Evolutionary conservation across 2,888 invertebrate genomes (phyloP), one percentile per base, ranked within the genome.

Genomic region (Leptopilina myrica): DNA sequence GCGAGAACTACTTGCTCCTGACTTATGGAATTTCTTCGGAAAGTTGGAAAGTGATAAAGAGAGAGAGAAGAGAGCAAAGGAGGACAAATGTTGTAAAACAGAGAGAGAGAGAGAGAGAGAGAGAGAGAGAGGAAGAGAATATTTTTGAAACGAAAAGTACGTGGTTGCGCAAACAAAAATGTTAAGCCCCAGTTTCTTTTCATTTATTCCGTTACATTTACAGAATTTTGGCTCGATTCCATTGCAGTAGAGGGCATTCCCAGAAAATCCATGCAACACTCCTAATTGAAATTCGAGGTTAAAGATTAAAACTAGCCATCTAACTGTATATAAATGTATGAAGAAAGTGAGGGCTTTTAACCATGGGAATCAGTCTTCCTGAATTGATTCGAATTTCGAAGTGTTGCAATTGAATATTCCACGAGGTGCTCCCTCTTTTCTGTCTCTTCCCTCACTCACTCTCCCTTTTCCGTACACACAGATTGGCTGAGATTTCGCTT

Each of bases 251-350:
- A 69, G 75, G 77, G 67, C 49, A 11, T 49, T 77, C 66, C 33
- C 78, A 79, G 79, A 79, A 79, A 79, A 82, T 81, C 77, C 79
- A 79, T 79, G 79, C 75, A 82, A 82, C 76, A 77, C 69, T 79
- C 33, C 81, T 82, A 82, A 82, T 82, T 82, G 82, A 81, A 82
- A 81, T 82, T 81, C 79, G 82, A 79, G 82, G 80, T 77, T 75
- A 78, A 77, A 73, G 73, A 73, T 73, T 33, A 33, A 73, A 73
- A 56, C 56, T 73, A 56, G 73, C 73, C 33, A 56, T n/a, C 33
- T 33, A 33, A 33, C 33, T 33, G 5, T 12, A 46, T 46, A 67
- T 12, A 67, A n/a, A 53, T 26, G 56, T 33, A 33, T 40, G 73
- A 73, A 73, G 56, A 73, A 73, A 73, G 56, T 73, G 33, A 26